These are phyloP conservation scores for Clavelina lepadiformis DNA, from an alignment of 23 tunicate species.

Conservation along the genomic window DNA sequence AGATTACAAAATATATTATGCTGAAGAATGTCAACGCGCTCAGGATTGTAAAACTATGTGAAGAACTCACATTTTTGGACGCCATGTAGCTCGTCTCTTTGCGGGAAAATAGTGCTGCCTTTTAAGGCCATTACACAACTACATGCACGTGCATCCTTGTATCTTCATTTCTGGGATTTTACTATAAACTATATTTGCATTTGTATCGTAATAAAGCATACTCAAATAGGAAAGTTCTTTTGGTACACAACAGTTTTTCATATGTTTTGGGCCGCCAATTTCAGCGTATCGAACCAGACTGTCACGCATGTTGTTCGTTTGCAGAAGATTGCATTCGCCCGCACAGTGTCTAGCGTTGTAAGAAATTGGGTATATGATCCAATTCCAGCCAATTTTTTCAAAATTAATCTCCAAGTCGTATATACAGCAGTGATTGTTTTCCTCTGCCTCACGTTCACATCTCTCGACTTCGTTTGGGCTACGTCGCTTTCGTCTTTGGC, in stretches of 20 bases:
- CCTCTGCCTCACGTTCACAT: conserved; percentile 19
- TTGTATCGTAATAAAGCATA: conserved; percentile 60
- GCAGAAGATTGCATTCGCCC: conserved; percentile 54
- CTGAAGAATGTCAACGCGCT: no score
- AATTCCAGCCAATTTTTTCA: conserved; percentile 57
- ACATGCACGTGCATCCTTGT: conserved; percentile 61
- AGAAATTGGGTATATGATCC: conserved; percentile 39
- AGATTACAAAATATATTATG: no score
- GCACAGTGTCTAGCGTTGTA: conserved; percentile 56
- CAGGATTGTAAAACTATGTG: no score
- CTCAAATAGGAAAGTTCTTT: conserved; percentile 47
- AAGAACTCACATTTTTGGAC: neutral
- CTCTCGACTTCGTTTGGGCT: neutral
- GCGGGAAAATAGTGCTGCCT: no score
- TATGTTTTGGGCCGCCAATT: neutral
- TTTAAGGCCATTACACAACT: no score
- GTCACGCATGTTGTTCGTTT: conserved; percentile 11
- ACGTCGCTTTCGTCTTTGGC: conserved; percentile 33
- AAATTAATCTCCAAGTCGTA: conserved; percentile 46
- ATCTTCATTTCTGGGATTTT: conserved; percentile 63
- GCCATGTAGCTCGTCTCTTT: no score
- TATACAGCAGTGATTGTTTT: conserved; percentile 46
- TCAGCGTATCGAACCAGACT: conserved; percentile 13
- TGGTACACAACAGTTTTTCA: conserved; percentile 51
- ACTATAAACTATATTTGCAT: conserved; percentile 61